Evolutionary conservation across 2,113 vertebrate genomes (phyloP).

Genomic region (Glaucidium brasilianum): DNA sequence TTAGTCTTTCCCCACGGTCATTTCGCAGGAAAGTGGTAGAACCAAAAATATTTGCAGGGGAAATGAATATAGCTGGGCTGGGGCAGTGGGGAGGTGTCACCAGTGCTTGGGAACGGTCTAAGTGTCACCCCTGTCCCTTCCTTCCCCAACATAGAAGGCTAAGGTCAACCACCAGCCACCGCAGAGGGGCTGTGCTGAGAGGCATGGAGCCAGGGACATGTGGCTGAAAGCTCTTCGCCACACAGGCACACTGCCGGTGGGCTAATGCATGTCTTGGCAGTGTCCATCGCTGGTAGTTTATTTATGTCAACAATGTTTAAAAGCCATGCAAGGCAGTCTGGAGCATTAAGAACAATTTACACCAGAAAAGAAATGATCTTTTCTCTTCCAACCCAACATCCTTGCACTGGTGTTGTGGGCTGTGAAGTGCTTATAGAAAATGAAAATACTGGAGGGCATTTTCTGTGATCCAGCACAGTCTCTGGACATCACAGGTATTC

Average conservation of each 20-base stretch:
- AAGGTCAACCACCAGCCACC: not conserved
- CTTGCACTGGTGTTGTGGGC: not conserved
- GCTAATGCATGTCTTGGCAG: not conserved
- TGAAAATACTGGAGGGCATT: not conserved
- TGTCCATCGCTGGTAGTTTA: not conserved
- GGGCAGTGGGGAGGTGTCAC: not conserved
- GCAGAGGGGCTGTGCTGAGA: not conserved
- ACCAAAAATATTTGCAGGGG: not conserved
- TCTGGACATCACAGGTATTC: not conserved
- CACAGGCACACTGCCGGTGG: not conserved
- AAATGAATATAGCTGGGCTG: not conserved
- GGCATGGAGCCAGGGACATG: not conserved
- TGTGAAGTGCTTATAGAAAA: not conserved
- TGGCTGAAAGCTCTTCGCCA: not conserved
- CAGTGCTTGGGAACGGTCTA: not conserved
- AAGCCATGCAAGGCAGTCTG: not conserved
- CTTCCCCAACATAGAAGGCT: not conserved
- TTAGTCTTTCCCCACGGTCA: not conserved
- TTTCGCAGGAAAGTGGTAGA: not conserved
- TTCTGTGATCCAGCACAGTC: fast-evolving
- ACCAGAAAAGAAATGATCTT: not conserved
- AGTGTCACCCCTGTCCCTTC: not conserved
- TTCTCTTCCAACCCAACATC: not conserved
- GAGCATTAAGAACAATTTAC: not conserved
- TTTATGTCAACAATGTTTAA: not conserved